Percentiles rank a stretch among this genome's conserved stretches.
Evolutionary conservation across 2,113 vertebrate species (phyloP).

Genomic region (Ameiurus melas): DNA sequence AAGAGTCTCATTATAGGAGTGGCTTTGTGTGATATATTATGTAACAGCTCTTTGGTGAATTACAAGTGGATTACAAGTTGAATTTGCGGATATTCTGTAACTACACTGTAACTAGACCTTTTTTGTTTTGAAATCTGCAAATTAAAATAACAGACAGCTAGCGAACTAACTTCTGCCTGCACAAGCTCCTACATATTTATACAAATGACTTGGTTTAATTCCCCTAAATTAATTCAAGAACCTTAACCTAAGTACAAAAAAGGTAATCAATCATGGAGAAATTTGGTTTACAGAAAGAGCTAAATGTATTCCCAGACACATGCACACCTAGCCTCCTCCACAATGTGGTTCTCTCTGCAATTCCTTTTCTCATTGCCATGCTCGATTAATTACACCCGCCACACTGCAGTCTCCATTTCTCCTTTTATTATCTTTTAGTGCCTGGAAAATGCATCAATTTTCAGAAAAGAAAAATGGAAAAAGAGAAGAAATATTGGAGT

Average conservation of each 20-base stretch:
- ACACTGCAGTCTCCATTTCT: conserved; percentile 60
- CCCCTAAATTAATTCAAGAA: not conserved
- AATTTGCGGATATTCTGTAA: not conserved
- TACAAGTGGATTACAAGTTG: not conserved
- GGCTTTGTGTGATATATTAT: not conserved
- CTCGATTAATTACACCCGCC: conserved; percentile 71
- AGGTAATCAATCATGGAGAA: conserved; percentile 8
- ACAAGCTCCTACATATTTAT: not conserved
- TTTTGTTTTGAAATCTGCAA: not conserved
- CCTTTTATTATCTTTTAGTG: conserved; percentile 61
- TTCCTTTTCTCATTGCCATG: conserved; percentile 72
- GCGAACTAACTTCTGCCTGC: not conserved
- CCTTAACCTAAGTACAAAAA: not conserved
- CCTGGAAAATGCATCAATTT: conserved; percentile 55
- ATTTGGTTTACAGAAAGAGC: conserved; percentile 8
- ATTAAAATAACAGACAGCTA: not conserved
- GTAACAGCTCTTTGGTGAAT: not conserved
- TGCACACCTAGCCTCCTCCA: conserved; percentile 52
- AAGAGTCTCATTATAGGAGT: not conserved
- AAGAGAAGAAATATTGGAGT: conserved; percentile 49
- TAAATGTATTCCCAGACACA: conserved; percentile 49
- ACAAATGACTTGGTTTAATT: not conserved
- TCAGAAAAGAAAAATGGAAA: conserved; percentile 36
- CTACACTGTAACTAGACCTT: not conserved
- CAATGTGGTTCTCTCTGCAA: conserved; percentile 60